Conservation (phyloP, 2,797 vertebrate species). For the Avahi laniger region DNA sequence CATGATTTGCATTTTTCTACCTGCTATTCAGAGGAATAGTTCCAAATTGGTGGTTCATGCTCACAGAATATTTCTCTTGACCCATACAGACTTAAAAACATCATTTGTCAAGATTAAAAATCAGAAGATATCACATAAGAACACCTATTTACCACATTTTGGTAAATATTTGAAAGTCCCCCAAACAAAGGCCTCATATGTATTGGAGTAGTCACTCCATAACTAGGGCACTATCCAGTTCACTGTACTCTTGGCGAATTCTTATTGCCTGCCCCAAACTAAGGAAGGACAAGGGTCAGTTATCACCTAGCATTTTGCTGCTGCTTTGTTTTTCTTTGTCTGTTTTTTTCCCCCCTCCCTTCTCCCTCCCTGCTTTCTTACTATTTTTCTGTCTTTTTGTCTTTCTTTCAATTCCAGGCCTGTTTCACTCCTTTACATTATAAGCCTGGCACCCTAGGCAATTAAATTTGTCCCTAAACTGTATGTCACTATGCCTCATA, state of each 20-base stretch:
- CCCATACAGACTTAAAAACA: neutral
- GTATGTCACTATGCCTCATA: neutral
- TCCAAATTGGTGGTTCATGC: neutral
- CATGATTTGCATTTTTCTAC: neutral
- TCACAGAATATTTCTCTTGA: conserved; percentile 14
- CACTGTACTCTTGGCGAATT: neutral
- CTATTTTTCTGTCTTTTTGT: neutral
- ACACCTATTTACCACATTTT: neutral
- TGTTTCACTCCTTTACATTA: neutral
- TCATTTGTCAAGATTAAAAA: neutral
- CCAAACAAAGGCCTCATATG: neutral
- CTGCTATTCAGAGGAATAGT: neutral
- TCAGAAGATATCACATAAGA: neutral
- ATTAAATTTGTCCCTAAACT: neutral
- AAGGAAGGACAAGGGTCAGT: neutral
- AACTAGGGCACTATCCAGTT: neutral
- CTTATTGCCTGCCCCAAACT: no score
- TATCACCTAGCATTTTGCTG: neutral
- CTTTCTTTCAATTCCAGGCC: neutral
- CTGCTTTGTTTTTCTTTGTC: neutral
- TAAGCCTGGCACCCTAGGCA: neutral
- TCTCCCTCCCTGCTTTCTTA: no score
- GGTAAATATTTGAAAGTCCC: neutral
- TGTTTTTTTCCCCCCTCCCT: neutral
- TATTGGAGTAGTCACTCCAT: neutral